These are phyloP conservation scores for Eulemur mongoz DNA, from an alignment of 2,797 vertebrate genomes.

Conservation along the genomic window DNA sequence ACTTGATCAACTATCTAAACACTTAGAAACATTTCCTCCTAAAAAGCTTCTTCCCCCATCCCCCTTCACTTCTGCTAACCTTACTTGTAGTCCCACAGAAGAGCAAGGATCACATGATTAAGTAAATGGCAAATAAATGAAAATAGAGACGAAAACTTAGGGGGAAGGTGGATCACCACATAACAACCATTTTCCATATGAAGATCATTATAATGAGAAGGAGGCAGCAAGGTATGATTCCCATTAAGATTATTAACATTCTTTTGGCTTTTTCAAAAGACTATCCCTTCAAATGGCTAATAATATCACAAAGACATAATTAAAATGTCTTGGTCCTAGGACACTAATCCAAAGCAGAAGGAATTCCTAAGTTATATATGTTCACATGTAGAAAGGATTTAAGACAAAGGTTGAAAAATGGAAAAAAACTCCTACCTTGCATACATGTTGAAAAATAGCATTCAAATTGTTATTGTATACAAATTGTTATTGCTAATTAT, in stretches of 20 bases:
- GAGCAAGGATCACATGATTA: not conserved
- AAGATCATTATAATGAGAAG: slow-evolving; percentile 5
- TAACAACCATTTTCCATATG: not conserved
- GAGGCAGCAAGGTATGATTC: not conserved
- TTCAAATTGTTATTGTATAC: not conserved
- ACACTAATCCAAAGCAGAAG: not conserved
- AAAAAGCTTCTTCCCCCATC: not conserved
- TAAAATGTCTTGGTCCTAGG: not conserved
- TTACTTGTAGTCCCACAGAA: not conserved
- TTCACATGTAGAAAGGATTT: not conserved
- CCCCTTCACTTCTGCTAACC: not conserved
- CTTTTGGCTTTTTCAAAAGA: slow-evolving; percentile 50
- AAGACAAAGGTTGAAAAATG: not conserved
- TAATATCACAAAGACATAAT: not conserved
- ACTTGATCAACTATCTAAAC: not conserved
- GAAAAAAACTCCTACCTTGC: slow-evolving; percentile 3
- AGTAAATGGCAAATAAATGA: not conserved
- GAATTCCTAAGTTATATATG: not conserved
- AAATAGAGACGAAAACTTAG: not conserved
- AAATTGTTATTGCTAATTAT: not conserved
- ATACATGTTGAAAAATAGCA: not conserved
- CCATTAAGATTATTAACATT: slow-evolving; percentile 2
- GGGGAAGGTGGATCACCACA: not conserved
- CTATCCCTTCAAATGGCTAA: not conserved
- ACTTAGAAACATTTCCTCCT: not conserved